Evolutionary conservation across 2,797 vertebrate species (phyloP), one percentile per base, ranked within the genome.

Genomic region (Prunella strophiata): DNA sequence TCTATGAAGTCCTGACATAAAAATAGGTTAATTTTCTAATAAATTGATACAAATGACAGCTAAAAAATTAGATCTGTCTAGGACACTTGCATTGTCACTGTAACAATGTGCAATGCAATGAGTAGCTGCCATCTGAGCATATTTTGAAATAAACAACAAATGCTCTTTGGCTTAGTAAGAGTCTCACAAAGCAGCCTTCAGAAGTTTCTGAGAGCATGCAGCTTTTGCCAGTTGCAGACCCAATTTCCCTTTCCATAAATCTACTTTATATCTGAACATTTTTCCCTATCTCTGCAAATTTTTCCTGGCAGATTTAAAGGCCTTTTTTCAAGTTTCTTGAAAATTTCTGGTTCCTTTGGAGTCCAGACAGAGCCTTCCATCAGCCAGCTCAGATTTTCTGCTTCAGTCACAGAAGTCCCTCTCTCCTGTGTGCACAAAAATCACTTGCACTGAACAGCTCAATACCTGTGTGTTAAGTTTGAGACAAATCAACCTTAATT

Each of bases 121-220:
- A 65, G 85, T 66, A 43, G 48, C 54, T 95, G 54, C 74, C 27
- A 54, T 90, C 63, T 74, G 80, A 94, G 42, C 7, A 0, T 75
- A 29, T 78, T 91, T 85, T 9, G 38, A 93, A 89, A 84, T 86
- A 85, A 92, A 83, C 79, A 85, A 22, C 21, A 82, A 94, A 63
- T 47, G 63, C 34, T 85, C 15, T 83, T 88, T 89, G 72, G 68
- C 27, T 92, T 63, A 47, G 32, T 50, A n/a, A 43, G 75, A 59
- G 14, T 61, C 80, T 71, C 27, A 50, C 55, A 68, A 81, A 48
- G 10, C 68, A 73, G 16, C 54, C 21, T 43, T 73, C 40, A 59
- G 76, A 94, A 81, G 51, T 51, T 88, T 61, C 32, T 81, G 55
- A 61, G 48, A 59, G 27, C 1, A 3, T 22, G 51, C 54, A 62